Percentiles rank a stretch among this genome's conserved stretches.
These are phyloP conservation scores for Synanthedon formicaeformis DNA, from an alignment of 2,888 invertebrate genomes.

Conservation along the genomic window DNA sequence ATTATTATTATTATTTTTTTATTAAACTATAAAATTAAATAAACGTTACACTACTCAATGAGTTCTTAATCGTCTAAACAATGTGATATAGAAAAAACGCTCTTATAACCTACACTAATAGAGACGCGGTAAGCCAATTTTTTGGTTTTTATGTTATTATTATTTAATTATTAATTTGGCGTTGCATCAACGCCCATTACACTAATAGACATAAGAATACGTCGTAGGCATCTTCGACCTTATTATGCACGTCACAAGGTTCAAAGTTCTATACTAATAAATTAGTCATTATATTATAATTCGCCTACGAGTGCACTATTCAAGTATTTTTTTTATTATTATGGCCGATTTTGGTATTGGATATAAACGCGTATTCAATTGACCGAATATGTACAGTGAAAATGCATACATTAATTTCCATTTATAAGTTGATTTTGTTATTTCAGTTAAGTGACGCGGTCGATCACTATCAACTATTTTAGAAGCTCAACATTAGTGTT, in stretches of 20 bases:
- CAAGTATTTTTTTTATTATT: too few species aligned
- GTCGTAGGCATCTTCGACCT: constrained; percentile 6
- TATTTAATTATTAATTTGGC: constrained; percentile 15
- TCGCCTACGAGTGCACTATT: too few species aligned
- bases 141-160: constrained; percentile 36
- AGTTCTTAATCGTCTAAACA: constrained; percentile 32
- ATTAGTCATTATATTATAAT: too few species aligned
- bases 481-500: too few species aligned
- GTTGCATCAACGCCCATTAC: constrained; percentile 37
- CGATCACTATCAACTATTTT: too few species aligned
- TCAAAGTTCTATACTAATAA: background rate
- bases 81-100: constrained; percentile 60
- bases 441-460: too few species aligned
- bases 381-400: too few species aligned
- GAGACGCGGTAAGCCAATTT: constrained; percentile 56
- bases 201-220: constrained; percentile 13
- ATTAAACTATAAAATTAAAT: background rate
- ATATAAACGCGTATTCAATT: too few species aligned
- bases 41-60: background rate
- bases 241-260: constrained; percentile 4
- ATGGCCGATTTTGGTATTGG: too few species aligned
- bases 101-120: constrained; percentile 35
- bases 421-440: too few species aligned
- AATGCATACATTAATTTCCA: too few species aligned
- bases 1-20: too few species aligned